These are phyloP conservation scores for Ovis aries DNA, from an alignment of 2,113 vertebrate species.

Conservation along the genomic window ARS-UI_Ramb_v3.0 NC_056055.1:87420501-87421000, in stretches of 20 bases:
- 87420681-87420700: neutral
- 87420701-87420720: neutral
- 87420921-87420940: neutral
- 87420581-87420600: neutral
- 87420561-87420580: neutral
- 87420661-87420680: neutral
- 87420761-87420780: neutral
- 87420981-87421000: neutral
- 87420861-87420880: neutral
- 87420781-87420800: neutral
- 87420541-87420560: neutral
- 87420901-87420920: neutral
- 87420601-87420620: neutral
- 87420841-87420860: neutral
- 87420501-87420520: accelerated
- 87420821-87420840: neutral
- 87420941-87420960: neutral
- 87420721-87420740: neutral
- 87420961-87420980: neutral
- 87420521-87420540: neutral
- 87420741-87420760: neutral
- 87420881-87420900: neutral
- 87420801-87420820: neutral
- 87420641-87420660: neutral
- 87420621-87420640: neutral